Conservation (phyloP, 2,888 invertebrate genomes). For the Odontothrips loti region DNA sequence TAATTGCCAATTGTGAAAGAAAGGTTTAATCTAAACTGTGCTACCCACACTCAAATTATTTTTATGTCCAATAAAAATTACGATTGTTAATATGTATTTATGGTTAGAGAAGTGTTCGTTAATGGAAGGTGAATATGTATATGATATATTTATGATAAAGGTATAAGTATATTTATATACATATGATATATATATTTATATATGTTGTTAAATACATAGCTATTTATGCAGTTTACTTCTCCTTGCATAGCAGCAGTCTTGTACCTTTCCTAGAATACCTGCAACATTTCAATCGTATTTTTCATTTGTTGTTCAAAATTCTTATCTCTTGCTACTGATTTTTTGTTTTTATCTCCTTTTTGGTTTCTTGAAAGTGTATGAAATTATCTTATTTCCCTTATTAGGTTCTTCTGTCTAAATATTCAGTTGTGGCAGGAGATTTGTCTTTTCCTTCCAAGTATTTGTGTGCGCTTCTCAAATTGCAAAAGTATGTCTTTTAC, state of each 20-base stretch:
- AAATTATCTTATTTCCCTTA: too few relatives aligned
- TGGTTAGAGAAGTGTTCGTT: neutral
- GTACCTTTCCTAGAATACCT: neutral
- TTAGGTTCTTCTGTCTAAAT: too few relatives aligned
- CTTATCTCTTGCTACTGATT: neutral
- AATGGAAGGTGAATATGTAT: constrained; percentile 7
- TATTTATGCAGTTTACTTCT: neutral
- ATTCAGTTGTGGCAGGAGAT: too few relatives aligned
- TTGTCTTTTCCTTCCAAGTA: too few relatives aligned
- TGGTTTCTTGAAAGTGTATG: too few relatives aligned
- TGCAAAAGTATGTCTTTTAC: too few relatives aligned
- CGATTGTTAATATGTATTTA: neutral
- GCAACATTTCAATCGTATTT: neutral
- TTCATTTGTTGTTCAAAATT: neutral
- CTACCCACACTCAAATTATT: constrained; percentile 15
- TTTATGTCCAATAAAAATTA: constrained; percentile 8
- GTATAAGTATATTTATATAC: neutral
- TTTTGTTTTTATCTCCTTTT: neutral
- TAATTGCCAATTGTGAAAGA: neutral
- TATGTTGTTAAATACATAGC: too few relatives aligned
- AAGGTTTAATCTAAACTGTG: neutral
- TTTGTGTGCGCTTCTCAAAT: too few relatives aligned
- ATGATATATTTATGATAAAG: neutral
- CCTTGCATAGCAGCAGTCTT: neutral
- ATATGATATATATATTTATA: neutral